Conservation (phyloP, 2,888 invertebrate species). For the Lepetodrilus schrolli region DNA sequence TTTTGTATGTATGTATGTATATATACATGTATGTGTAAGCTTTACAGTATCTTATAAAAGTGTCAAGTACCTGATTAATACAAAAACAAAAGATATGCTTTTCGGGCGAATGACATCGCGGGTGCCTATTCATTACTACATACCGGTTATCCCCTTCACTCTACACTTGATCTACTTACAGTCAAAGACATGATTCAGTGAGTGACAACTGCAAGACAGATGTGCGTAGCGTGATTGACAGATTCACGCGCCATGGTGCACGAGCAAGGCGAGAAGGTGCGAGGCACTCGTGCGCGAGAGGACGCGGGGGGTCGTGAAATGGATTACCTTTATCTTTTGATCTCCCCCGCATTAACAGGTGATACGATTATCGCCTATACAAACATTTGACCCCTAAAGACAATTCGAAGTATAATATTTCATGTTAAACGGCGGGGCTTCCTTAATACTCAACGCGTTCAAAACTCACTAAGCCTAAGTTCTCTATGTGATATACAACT, state of each 20-base stretch:
- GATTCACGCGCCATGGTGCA: not conserved
- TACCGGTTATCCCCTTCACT: too few relatives aligned
- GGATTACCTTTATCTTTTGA: slow-evolving; percentile 16
- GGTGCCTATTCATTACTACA: too few relatives aligned
- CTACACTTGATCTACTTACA: not conserved
- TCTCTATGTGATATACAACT: too few relatives aligned
- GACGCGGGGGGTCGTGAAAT: not conserved
- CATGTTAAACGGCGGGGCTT: not conserved
- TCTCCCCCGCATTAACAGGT: slow-evolving; percentile 13
- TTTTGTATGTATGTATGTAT: too few relatives aligned
- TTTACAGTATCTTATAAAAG: too few relatives aligned
- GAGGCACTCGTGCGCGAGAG: not conserved
- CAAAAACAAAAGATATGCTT: too few relatives aligned
- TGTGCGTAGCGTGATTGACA: slow-evolving; percentile 20
- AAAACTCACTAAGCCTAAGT: too few relatives aligned
- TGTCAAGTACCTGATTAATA: too few relatives aligned
- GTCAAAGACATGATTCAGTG: not conserved
- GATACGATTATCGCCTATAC: slow-evolving; percentile 25
- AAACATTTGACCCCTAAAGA: not conserved
- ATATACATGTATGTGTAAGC: too few relatives aligned
- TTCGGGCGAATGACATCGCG: too few relatives aligned
- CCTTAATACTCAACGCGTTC: slow-evolving; percentile 9
- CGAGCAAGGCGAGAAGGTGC: not conserved
- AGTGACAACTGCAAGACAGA: slow-evolving; percentile 7
- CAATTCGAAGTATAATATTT: slow-evolving; percentile 14